phyloP scores from a whole-genome alignment of 2,113 vertebrate genomes.

The Hepsetus odoe region DNA sequence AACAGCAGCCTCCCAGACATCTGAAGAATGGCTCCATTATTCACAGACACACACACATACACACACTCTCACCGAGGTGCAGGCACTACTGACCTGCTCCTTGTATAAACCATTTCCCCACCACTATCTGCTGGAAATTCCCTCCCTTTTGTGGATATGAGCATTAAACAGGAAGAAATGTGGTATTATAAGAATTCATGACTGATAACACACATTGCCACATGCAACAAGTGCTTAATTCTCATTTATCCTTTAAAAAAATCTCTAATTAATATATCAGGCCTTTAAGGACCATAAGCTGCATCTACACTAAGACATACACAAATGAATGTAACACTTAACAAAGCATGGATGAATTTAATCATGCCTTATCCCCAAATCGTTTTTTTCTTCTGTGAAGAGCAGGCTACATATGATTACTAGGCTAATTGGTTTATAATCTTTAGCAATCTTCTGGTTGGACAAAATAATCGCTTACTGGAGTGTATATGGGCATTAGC shows the following conservation, averaged over 20 bases:
- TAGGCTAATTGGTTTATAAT: conserved; percentile 54
- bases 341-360: conserved; percentile 49
- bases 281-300: conserved; percentile 19
- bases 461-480: conserved; percentile 42
- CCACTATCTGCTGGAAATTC: conserved; percentile 38
- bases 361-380: conserved; percentile 37
- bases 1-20: conserved; percentile 55
- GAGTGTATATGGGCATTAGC: conserved; percentile 1
- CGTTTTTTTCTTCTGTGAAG: conserved; percentile 13
- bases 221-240: conserved; percentile 1
- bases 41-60: conserved; percentile 60
- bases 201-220: conserved; percentile 23
- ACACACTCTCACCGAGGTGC: conserved; percentile 32
- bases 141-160: conserved; percentile 27
- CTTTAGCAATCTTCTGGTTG: conserved; percentile 36
- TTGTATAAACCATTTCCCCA: conserved; percentile 39
- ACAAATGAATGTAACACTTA: conserved; percentile 34
- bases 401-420: conserved; percentile 32
- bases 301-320: conserved; percentile 33
- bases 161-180: conserved; percentile 36
- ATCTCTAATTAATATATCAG: conserved; percentile 39
- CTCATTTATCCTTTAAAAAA: conserved; percentile 34
- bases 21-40: conserved; percentile 78
- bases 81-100: conserved; percentile 54
- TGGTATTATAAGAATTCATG: conserved; percentile 24